Percentiles rank a stretch among this genome's conserved stretches.
phyloP scores from a whole-genome alignment of 30 jellyfish, hydroid and myxozoan species.

The Hydractinia echinata region DNA sequence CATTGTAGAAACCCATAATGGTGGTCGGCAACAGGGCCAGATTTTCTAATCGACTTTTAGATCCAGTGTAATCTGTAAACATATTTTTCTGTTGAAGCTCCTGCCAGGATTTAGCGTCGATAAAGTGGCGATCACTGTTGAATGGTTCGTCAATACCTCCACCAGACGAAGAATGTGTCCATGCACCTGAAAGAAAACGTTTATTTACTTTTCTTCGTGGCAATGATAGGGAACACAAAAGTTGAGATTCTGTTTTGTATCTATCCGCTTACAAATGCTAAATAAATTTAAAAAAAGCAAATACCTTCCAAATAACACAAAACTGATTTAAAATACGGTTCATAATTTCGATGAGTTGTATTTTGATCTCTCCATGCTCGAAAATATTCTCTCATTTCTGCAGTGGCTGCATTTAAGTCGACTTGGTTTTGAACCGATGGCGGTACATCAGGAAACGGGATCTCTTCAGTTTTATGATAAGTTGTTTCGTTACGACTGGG shows the following conservation, averaged over 20 bases:
- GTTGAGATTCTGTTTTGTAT: neutral
- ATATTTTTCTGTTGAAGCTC: constrained; percentile 73
- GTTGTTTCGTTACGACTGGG: constrained; percentile 40
- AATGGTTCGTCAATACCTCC: constrained; percentile 64
- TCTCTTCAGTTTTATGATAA: constrained; percentile 35
- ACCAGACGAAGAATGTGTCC: constrained; percentile 63
- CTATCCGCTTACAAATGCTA: neutral
- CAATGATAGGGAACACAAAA: neutral
- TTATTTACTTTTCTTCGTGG: no score
- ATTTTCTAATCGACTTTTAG: constrained; percentile 71
- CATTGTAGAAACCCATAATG: constrained; percentile 46
- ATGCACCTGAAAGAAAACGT: constrained; percentile 40
- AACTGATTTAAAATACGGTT: constrained; percentile 60
- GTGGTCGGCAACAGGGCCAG: constrained; percentile 73
- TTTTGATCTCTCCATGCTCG: constrained; percentile 88
- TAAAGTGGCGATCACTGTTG: constrained; percentile 78
- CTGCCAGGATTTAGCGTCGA: constrained; percentile 80
- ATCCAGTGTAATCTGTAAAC: constrained; percentile 56
- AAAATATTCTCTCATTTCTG: constrained; percentile 85
- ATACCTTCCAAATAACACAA: constrained; percentile 84
- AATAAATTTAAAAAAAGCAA: neutral
- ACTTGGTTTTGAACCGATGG: constrained; percentile 35
- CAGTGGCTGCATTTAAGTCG: constrained; percentile 31
- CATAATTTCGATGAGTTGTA: constrained; percentile 56
- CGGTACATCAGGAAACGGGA: constrained; percentile 93